Percentiles rank a stretch among this genome's conserved stretches.
phyloP scores from a whole-genome alignment of 2,113 vertebrate species.

The Beaufortia kweichowensis region DNA sequence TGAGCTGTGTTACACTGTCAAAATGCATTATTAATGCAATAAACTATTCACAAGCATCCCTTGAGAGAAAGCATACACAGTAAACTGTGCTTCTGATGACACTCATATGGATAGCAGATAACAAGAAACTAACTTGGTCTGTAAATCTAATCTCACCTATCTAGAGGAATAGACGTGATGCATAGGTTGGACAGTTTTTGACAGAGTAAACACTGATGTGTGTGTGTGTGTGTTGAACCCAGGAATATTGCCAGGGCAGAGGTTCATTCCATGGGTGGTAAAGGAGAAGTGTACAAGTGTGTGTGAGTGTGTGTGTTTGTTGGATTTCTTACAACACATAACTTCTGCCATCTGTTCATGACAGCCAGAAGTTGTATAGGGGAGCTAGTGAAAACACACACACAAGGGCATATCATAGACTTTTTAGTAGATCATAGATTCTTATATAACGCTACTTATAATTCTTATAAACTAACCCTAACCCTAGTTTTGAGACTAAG shows the following conservation, averaged over 20 bases:
- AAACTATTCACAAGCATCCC: slow-evolving; percentile 20
- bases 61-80: slow-evolving; percentile 7
- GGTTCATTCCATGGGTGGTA: slow-evolving; percentile 58
- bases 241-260: slow-evolving; percentile 37
- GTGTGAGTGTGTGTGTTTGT: slow-evolving; percentile 41
- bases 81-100: background rate
- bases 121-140: background rate
- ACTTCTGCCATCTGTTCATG: slow-evolving; percentile 69
- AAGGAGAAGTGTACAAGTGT: slow-evolving; percentile 48
- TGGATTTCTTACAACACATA: slow-evolving; percentile 58
- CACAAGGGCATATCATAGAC: background rate
- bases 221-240: background rate
- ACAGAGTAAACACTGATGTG: background rate
- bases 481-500: background rate
- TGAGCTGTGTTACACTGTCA: slow-evolving; percentile 35
- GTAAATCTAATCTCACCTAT: background rate
- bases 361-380: slow-evolving; percentile 62
- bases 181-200: background rate
- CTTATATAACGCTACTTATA: slow-evolving; percentile 2
- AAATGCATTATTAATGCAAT: slow-evolving; percentile 33
- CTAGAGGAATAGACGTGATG: background rate
- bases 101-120: background rate
- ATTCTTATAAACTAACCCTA: background rate
- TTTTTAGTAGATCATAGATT: background rate
- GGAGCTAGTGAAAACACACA: slow-evolving; percentile 31